Evolutionary conservation across 2,888 invertebrate genomes (phyloP), one percentile per base, ranked within the genome.

Genomic region (Archips crataeganus): DNA sequence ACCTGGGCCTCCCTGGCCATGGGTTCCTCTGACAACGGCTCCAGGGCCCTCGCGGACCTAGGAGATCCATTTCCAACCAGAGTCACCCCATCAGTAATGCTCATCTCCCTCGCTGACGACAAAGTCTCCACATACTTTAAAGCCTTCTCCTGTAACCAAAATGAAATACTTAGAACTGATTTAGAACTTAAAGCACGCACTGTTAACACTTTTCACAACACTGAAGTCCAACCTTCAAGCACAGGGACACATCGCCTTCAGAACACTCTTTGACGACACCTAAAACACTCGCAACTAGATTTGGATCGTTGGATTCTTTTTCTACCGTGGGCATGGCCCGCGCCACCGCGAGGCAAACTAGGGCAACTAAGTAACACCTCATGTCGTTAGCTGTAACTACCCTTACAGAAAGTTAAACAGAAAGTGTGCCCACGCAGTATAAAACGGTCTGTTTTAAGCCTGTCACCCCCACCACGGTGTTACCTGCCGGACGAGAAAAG

Each of bases 1-100:
- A 97, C 94, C 79, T 96, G 96, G 61, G 96, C 95, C 89, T 97
- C 97, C 75, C 97, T 95, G 60, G 96, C 96, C 83, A 96, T 96
- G 51, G 96, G 95, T 82, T 98, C 97, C 60, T 96, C 95, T 45
- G 97, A 96, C 79, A 97, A 88, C 75, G 96, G 95, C 82, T 97
- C 96, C 77, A 96, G 90, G 0, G 94, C 89, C 81, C 94, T 95
- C 62, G 96, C 96, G 70, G 95, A 95, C 86, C 96, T 91, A 77
- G 96, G 95, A 6, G 94, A 94, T 11, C 94, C 94, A 80, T 87
- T 91, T 51, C 92, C 91, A 5, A 94, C 79, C 10, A 95, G 90
- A 34, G 94, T 95, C 71, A 97, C 94, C 65, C 96, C 96, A 75
- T 96, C 96, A 76, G 95, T 95, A 75, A 94, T 80, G 66, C 84